Evolutionary conservation across 2,888 invertebrate species (phyloP).

Genomic region (Biston betularia): DNA sequence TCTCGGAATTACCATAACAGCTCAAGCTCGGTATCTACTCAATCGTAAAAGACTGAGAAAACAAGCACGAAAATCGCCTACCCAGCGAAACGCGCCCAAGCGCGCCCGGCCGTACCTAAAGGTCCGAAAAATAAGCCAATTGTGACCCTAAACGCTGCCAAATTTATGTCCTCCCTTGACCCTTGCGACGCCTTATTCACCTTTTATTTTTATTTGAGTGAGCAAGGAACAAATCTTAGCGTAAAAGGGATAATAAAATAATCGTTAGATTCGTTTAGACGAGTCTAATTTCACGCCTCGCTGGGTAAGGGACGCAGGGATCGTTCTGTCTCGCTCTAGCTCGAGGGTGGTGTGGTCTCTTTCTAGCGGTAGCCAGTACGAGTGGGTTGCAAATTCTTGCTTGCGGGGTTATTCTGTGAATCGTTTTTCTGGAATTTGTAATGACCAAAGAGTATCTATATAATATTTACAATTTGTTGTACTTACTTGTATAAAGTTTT

Average conservation of each 20-base stretch:
- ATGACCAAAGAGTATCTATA: neutral
- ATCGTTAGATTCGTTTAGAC: slow-evolving; percentile 87
- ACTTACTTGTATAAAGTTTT: too few species aligned
- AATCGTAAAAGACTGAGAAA: slow-evolving; percentile 34
- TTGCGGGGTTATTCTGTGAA: slow-evolving; percentile 68
- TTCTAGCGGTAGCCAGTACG: slow-evolving; percentile 69
- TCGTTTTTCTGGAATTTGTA: neutral
- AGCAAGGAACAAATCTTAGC: slow-evolving; percentile 86
- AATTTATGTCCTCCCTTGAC: slow-evolving; percentile 81
- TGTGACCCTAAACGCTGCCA: slow-evolving; percentile 73
- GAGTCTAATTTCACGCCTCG: slow-evolving; percentile 85
- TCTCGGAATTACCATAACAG: slow-evolving; percentile 26
- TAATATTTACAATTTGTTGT: too few species aligned
- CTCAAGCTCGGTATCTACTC: slow-evolving; percentile 30
- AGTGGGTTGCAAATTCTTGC: slow-evolving; percentile 68
- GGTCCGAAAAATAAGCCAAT: slow-evolving; percentile 81
- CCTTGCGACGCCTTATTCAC: slow-evolving; percentile 82
- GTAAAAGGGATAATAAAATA: slow-evolving; percentile 86
- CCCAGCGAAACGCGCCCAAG: slow-evolving; percentile 27
- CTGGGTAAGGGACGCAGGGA: slow-evolving; percentile 80
- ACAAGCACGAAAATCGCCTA: slow-evolving; percentile 42
- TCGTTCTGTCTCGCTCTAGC: slow-evolving; percentile 60
- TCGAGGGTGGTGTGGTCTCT: slow-evolving; percentile 49
- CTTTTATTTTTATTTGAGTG: slow-evolving; percentile 86
- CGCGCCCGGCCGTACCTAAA: slow-evolving; percentile 69